Conservation (phyloP, 2,797 vertebrate species). For the Mergus octosetaceus region DNA sequence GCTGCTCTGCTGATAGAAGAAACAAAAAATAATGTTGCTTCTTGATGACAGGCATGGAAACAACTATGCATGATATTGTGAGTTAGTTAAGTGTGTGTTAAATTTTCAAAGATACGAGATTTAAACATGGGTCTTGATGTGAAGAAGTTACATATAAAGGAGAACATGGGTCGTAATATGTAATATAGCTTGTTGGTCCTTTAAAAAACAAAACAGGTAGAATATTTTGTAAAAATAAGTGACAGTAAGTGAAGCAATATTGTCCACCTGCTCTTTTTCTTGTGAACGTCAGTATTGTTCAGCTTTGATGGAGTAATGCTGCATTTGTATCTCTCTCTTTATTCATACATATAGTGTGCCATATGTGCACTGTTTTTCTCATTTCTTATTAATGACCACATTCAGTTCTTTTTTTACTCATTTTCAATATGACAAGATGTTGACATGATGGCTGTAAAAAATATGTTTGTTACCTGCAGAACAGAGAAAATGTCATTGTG, state of each 20-base stretch:
- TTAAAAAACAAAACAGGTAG: background rate
- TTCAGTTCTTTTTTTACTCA: background rate
- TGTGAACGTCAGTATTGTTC: background rate
- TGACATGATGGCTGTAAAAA: background rate
- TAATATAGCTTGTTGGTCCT: background rate
- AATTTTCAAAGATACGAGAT: background rate
- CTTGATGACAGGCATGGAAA: background rate
- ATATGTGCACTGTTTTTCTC: background rate
- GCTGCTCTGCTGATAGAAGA: background rate
- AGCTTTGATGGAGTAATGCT: background rate
- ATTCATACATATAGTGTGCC: background rate
- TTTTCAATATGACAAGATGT: background rate
- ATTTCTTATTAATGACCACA: background rate
- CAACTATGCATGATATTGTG: background rate
- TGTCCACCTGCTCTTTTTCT: background rate
- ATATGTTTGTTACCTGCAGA: background rate
- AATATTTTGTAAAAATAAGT: background rate
- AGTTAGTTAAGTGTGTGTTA: slow-evolving; percentile 33
- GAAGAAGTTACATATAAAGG: background rate
- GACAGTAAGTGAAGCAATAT: background rate
- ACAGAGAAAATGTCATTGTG: background rate
- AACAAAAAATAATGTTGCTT: background rate
- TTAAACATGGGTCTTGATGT: background rate
- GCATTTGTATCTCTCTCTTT: background rate
- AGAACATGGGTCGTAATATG: background rate